phyloP scores from a whole-genome alignment of 2,797 vertebrate species.

The Gouania willdenowi region DNA sequence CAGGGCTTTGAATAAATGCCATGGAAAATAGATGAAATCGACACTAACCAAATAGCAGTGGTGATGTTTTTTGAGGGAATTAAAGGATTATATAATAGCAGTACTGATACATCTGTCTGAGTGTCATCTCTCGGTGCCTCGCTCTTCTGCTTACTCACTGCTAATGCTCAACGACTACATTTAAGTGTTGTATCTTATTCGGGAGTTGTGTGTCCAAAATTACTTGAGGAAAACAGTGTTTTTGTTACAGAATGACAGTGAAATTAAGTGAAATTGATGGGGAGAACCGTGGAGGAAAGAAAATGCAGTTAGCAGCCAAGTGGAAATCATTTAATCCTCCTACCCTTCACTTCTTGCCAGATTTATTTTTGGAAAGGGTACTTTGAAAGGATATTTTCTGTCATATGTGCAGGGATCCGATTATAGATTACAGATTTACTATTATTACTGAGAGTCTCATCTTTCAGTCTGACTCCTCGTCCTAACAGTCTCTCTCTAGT shows the following conservation, averaged over 20 bases:
- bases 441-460: constrained; percentile 49
- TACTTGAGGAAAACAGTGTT: constrained; percentile 6
- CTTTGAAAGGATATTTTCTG: constrained; percentile 35
- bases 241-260: constrained; percentile 15
- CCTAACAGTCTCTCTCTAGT: neutral
- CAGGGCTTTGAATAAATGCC: constrained; percentile 53
- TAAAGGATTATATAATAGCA: constrained; percentile 71
- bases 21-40: constrained; percentile 61
- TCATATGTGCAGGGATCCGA: constrained; percentile 53
- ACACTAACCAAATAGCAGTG: constrained; percentile 57
- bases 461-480: constrained; percentile 3
- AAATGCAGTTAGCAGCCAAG: neutral
- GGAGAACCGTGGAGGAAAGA: constrained; percentile 11
- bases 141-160: constrained; percentile 26
- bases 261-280: constrained; percentile 4
- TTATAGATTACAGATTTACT: constrained; percentile 64
- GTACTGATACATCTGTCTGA: constrained; percentile 72
- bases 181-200: constrained; percentile 30
- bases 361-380: constrained; percentile 36
- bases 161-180: constrained; percentile 40
- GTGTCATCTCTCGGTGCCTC: constrained; percentile 37
- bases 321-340: constrained; percentile 42
- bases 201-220: neutral
- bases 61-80: constrained; percentile 67
- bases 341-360: constrained; percentile 18